Evolutionary conservation across 2,797 vertebrate species (phyloP), one percentile per base, ranked within the genome.

Genomic region (Lepus townsendii): DNA sequence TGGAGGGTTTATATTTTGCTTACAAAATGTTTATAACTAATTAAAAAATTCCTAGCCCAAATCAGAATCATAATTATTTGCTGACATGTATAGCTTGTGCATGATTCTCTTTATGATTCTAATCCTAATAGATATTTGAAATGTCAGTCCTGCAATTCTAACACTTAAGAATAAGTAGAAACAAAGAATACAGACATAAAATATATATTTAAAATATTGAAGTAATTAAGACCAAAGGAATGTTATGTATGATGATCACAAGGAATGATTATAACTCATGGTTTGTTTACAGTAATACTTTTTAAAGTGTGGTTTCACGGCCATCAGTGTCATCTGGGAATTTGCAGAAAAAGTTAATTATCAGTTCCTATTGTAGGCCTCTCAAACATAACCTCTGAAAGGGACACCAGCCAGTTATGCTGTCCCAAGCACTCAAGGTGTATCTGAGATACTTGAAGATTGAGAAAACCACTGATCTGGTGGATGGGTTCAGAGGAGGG

Each of bases 21-120:
- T 52, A 27, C 3, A 63, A 90, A 85, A 65, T 72, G 63, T 50
- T 71, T 93, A 76, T 47, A 83, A 80, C 54, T 76, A 50, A 54
- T 10, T 2, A 7, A 80, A 42, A 32, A 54, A 42, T 71, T 9
- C 75, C 0, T 6, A 82, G 4, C 4, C n/a, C 50, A 19, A 83
- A 0, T 17, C 71, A 1, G 0, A 54, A 72, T 12, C 76, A 19
- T 0, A 66, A 69, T 73, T 78, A 63, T 38, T 83, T 77, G 16
- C 3, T 57, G 13, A 16, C 50, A 32, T 63, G 30, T 42, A 13
- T 90, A 47, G 35, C 85, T 77, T 72, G 3, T 14, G 0, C 32
- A 77, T 54, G 20, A 27, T 77, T 62, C 2, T 54, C 17, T 82
- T 68, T 57, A 30, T 57, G 71, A 7, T 13, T 47, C 12, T 83